Conservation (phyloP, 1,140 invertebrate genomes). For the Neoseiulus cucumeris region DNA sequence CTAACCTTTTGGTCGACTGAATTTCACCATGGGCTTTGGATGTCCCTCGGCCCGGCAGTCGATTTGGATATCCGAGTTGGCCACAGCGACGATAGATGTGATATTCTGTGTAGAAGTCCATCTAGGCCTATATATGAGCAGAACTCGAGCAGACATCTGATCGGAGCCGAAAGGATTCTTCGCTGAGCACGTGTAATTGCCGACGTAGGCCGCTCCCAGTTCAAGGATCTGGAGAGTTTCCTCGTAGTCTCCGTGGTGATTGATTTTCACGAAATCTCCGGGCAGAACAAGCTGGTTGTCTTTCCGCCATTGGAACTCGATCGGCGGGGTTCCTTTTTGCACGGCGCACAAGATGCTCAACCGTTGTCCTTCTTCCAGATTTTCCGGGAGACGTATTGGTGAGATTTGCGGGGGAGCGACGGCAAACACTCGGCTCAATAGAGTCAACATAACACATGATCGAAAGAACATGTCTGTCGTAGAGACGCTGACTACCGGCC, state of each 20-base stretch:
- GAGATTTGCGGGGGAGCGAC: background rate
- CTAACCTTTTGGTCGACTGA: too few species aligned
- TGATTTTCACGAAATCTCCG: constrained; percentile 23
- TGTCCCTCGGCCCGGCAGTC: too few species aligned
- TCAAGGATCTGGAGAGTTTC: constrained; percentile 13
- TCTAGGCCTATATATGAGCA: too few species aligned
- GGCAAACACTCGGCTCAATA: background rate
- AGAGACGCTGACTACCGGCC: too few species aligned
- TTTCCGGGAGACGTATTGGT: background rate
- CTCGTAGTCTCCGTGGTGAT: constrained; percentile 16
- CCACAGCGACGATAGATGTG: too few species aligned
- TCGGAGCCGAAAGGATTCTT: constrained; percentile 16
- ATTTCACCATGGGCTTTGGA: too few species aligned
- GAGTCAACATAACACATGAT: background rate
- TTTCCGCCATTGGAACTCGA: constrained; percentile 70
- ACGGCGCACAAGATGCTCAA: constrained; percentile 49
- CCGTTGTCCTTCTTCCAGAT: background rate
- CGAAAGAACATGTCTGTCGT: background rate
- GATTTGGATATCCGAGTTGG: too few species aligned
- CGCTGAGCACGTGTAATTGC: constrained; percentile 21
- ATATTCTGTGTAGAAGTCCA: too few species aligned
- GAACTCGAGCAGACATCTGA: background rate
- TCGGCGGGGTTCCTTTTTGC: constrained; percentile 76
- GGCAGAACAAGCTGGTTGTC: constrained; percentile 47
- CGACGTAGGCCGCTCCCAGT: constrained; percentile 17